phyloP scores from a whole-genome alignment of 2,113 vertebrate species.

The Alligator sinensis region DNA sequence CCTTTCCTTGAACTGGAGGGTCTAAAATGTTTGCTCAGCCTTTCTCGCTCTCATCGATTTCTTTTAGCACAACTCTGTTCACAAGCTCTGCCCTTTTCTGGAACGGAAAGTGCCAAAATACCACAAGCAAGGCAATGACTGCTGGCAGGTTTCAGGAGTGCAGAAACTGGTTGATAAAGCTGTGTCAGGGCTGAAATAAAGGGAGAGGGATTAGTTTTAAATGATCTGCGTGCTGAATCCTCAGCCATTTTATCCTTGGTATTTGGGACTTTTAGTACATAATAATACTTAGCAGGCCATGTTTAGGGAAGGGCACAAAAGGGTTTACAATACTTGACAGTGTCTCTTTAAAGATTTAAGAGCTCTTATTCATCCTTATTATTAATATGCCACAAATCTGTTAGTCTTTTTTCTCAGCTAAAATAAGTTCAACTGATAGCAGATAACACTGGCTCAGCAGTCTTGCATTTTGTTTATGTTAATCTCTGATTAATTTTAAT shows the following conservation, averaged over 20 bases:
- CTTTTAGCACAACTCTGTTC: neutral
- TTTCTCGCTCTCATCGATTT: neutral
- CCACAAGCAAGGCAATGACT: neutral
- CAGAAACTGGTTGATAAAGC: neutral
- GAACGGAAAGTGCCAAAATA: neutral
- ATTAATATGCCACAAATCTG: constrained; percentile 62
- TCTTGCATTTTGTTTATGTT: constrained; percentile 55
- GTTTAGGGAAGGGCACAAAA: neutral
- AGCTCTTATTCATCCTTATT: constrained; percentile 61
- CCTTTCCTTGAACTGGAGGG: neutral
- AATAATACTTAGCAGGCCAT: neutral
- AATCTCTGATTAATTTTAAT: constrained; percentile 71
- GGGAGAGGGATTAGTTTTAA: neutral
- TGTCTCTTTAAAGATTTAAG: constrained; percentile 56
- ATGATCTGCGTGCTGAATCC: neutral
- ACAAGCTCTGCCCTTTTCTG: neutral
- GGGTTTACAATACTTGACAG: constrained; percentile 22
- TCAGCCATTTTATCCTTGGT: neutral
- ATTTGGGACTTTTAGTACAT: neutral
- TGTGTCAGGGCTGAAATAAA: neutral
- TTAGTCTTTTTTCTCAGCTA: constrained; percentile 57
- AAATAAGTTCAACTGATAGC: constrained; percentile 65
- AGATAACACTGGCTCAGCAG: constrained; percentile 67
- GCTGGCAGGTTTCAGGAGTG: neutral
- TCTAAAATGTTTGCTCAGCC: neutral